A percentile compares a stretch with the other conserved stretches of the same genome.
Conservation (phyloP, 2,113 vertebrate genomes). For the Passer domesticus region DNA sequence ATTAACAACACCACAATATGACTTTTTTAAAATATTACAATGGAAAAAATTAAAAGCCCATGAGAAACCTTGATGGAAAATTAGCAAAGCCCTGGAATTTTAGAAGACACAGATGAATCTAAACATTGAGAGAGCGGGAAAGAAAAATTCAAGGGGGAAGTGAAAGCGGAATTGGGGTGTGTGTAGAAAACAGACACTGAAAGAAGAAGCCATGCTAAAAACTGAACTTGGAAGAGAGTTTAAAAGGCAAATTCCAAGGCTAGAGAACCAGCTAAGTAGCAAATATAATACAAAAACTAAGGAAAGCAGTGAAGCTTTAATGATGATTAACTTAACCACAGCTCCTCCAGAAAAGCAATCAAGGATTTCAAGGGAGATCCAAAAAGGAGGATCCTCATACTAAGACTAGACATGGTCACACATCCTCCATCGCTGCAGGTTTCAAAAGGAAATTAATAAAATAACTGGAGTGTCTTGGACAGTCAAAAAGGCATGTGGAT, state of each 20-base stretch:
- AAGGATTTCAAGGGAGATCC: background rate
- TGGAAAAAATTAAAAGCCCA: background rate
- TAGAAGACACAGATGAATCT: background rate
- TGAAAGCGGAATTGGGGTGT: fast-evolving
- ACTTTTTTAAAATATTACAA: background rate
- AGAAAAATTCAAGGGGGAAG: background rate
- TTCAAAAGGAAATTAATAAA: background rate
- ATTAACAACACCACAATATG: background rate
- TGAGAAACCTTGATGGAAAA: background rate
- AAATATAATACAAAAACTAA: background rate
- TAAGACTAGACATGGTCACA: background rate
- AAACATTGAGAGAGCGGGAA: background rate
- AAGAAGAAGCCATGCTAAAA: background rate
- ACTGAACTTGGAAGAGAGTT: background rate
- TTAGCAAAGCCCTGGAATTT: background rate
- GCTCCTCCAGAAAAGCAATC: background rate
- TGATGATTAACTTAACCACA: background rate
- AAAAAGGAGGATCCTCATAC: background rate
- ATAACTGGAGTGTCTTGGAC: background rate
- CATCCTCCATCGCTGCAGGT: background rate
- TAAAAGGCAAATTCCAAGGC: background rate
- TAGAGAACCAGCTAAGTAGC: background rate
- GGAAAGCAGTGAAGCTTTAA: background rate
- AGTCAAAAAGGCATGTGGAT: background rate
- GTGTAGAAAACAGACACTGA: background rate